Percentiles rank a stretch among this genome's conserved stretches.
phyloP scores from a whole-genome alignment of 2,797 vertebrate genomes.

The Myotis findleyi region DNA sequence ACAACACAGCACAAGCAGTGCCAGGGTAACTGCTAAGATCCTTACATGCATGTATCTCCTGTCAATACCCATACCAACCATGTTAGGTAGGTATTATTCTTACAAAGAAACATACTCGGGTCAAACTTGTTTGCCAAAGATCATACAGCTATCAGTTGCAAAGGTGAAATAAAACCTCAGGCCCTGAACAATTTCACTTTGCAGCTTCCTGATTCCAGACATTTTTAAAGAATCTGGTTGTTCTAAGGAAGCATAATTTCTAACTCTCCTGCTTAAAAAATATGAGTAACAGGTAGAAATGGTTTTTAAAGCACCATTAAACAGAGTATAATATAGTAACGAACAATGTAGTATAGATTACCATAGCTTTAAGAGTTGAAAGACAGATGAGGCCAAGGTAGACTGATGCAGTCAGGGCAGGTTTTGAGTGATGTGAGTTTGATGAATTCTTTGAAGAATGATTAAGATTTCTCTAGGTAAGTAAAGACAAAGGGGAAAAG shows the following conservation, averaged over 20 bases:
- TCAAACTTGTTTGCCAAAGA: slow-evolving; percentile 15
- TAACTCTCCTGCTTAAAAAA: background rate
- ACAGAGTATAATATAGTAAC: slow-evolving; percentile 33
- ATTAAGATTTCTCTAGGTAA: slow-evolving; percentile 44
- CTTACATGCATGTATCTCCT: background rate
- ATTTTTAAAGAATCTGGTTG: background rate
- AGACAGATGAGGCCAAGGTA: slow-evolving; percentile 31
- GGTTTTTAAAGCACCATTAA: slow-evolving; percentile 32
- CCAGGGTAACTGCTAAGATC: background rate
- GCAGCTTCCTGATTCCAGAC: background rate
- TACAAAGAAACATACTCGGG: slow-evolving; percentile 9
- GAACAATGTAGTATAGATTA: slow-evolving; percentile 19
- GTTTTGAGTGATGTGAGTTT: background rate
- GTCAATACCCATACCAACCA: background rate
- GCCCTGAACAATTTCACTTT: slow-evolving; percentile 26
- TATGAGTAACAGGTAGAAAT: background rate
- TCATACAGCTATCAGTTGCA: background rate
- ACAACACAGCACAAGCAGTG: background rate
- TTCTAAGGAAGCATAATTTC: background rate
- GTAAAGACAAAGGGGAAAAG: background rate
- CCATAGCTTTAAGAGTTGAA: background rate
- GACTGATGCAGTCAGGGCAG: background rate
- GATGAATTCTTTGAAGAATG: slow-evolving; percentile 28
- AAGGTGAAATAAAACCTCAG: slow-evolving; percentile 36
- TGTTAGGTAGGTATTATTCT: background rate